phyloP scores from a whole-genome alignment of 2,797 vertebrate genomes.

The Malurus leucopterus region DNA sequence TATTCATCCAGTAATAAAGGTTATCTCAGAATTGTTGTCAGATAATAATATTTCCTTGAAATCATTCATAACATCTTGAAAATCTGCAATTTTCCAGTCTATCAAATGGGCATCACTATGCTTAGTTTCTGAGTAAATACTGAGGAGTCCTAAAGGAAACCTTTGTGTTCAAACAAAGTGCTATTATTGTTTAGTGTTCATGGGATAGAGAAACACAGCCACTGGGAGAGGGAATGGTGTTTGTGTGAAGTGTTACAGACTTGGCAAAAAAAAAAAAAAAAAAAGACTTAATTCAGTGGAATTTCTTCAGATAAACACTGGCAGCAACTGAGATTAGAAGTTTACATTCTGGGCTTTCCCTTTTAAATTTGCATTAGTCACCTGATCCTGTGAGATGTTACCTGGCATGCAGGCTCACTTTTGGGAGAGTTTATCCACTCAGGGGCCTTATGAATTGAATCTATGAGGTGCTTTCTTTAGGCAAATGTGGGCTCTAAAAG shows the following conservation, averaged over 20 bases:
- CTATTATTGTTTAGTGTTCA: not conserved
- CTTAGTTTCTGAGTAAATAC: not conserved
- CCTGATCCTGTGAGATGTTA: not conserved
- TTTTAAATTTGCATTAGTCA: not conserved
- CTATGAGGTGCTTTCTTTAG: not conserved
- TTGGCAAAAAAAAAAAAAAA: not conserved
- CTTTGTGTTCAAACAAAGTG: not conserved
- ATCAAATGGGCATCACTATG: not conserved
- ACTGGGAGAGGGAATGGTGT: not conserved
- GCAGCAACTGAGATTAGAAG: not conserved
- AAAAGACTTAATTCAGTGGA: not conserved
- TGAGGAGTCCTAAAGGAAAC: not conserved
- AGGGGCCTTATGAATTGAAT: not conserved
- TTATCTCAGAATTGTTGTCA: not conserved
- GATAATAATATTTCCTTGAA: not conserved
- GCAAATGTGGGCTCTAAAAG: not conserved
- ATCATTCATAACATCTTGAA: not conserved
- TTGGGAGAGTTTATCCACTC: not conserved
- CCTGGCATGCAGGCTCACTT: not conserved
- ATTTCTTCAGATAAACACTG: not conserved
- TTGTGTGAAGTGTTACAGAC: not conserved
- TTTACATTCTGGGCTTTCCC: slow-evolving; percentile 40
- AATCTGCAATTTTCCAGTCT: not conserved
- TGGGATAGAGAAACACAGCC: not conserved
- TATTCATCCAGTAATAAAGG: not conserved